Evolutionary conservation across 2,113 vertebrate genomes (phyloP), one percentile per base, ranked within the genome.

Genomic region (Clarias batrachus): DNA sequence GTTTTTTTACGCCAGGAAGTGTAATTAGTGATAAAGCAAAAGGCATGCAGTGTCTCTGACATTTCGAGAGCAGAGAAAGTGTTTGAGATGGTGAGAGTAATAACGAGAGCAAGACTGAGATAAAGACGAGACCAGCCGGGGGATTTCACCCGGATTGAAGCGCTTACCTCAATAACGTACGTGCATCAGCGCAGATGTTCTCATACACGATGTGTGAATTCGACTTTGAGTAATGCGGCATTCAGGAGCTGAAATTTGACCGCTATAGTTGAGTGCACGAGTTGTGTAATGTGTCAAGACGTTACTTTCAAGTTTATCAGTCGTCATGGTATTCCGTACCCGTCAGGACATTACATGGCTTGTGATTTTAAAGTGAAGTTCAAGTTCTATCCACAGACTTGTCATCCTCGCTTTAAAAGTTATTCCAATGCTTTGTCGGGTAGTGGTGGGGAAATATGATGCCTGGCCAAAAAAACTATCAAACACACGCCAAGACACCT

Each of bases 11-110:
- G 88, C 89, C 89, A 89, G 90, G 89, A 91, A 90, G 90, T 90
- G 84, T 87, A 90, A 91, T 90, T 91, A 91, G 84, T 84, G 84
- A 81, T 88, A 91, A 91, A 91, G 90, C 89, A 91, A 92, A 88
- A 86, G 92, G 86, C 89, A 88, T 91, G 93, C 83, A 89, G 88
- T 84, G 84, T 25, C 83, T 84, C 80, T 84, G 87, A 77, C 60
- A 9, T 57, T 84, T 54, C 79, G 80, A 82, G 57, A 57, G 63
- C 25, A 62, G 63, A 23, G 74, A 79, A 27, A 79, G 76, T 5
- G 27, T 37, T 57, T 54, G 33, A 17, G 80, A 82, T 21, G 7
- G 37, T 8, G 60, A 70, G 13, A 68, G 63, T 68, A 25, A 65
- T 33, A 60, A 60, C 17, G 71, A 78, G 56, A 77, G 84, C 41